These are phyloP conservation scores for Mastomys coucha DNA, from an alignment of 2,113 vertebrate genomes.

Conservation along the genomic window DNA sequence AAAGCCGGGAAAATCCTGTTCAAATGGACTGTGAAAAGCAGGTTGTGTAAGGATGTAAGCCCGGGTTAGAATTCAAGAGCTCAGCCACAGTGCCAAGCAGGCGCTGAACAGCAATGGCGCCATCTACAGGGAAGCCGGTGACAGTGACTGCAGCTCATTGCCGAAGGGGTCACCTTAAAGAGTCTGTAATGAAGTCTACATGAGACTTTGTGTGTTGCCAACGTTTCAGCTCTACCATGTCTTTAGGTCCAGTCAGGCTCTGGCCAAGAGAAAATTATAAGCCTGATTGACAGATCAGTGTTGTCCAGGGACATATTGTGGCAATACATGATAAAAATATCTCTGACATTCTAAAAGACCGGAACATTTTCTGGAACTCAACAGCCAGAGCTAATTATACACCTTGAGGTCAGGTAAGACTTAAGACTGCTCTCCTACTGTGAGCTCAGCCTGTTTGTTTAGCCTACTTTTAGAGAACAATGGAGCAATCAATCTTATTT, in stretches of 20 bases:
- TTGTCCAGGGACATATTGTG: neutral
- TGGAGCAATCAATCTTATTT: neutral
- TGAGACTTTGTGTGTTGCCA: neutral
- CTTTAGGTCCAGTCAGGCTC: neutral
- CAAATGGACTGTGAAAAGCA: conserved; percentile 12
- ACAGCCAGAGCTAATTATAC: neutral
- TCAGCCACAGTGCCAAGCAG: neutral
- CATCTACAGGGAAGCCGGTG: neutral
- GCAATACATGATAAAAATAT: neutral
- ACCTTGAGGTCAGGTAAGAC: neutral
- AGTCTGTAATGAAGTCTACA: neutral
- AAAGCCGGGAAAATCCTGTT: conserved; percentile 22
- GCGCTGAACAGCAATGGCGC: neutral
- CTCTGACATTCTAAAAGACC: neutral
- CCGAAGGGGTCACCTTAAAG: neutral
- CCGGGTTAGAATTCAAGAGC: conserved; percentile 8
- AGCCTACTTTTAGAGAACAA: neutral
- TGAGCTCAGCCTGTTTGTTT: neutral
- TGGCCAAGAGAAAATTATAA: neutral
- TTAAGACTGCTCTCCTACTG: neutral
- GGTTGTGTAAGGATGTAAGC: neutral
- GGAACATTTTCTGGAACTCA: neutral
- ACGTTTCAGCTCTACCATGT: neutral
- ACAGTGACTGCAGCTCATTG: neutral
- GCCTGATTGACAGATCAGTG: neutral